Conservation (phyloP, 1,140 invertebrate species). For the Triops longicaudatus region DNA sequence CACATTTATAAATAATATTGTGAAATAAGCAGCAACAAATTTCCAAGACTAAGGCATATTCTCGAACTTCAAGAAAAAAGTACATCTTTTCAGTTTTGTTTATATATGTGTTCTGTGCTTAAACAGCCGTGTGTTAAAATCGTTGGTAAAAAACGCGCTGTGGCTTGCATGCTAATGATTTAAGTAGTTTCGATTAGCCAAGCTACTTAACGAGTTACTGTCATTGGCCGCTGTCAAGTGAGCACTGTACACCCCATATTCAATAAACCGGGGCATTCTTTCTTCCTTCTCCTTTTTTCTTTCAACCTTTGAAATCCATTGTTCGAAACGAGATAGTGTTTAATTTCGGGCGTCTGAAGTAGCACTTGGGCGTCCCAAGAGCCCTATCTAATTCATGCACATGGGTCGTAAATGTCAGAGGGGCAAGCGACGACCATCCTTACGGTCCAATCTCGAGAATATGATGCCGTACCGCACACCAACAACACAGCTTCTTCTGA, state of each 20-base stretch:
- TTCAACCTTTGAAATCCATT: neutral
- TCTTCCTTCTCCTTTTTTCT: neutral
- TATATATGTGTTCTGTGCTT: neutral
- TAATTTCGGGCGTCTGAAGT: constrained; percentile 11
- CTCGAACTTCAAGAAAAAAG: no score
- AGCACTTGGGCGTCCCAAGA: constrained; percentile 13
- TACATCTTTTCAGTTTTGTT: no score
- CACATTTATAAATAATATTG: no score
- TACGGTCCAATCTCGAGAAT: constrained; percentile 10
- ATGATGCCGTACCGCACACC: constrained; percentile 7
- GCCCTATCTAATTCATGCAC: constrained; percentile 14
- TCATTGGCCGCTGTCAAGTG: neutral
- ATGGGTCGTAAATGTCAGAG: constrained; percentile 11
- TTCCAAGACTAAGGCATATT: no score
- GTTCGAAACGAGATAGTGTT: neutral
- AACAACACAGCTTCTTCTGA: neutral
- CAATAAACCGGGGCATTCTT: neutral
- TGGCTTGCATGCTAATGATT: neutral
- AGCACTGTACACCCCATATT: neutral
- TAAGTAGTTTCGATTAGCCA: neutral
- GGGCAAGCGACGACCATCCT: constrained; percentile 13
- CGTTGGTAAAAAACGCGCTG: neutral
- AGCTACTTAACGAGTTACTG: neutral
- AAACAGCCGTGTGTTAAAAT: no score
- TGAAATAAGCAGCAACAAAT: no score